Conservation (phyloP, 2,797 vertebrate genomes). For the Rhinichthys osculus region DNA sequence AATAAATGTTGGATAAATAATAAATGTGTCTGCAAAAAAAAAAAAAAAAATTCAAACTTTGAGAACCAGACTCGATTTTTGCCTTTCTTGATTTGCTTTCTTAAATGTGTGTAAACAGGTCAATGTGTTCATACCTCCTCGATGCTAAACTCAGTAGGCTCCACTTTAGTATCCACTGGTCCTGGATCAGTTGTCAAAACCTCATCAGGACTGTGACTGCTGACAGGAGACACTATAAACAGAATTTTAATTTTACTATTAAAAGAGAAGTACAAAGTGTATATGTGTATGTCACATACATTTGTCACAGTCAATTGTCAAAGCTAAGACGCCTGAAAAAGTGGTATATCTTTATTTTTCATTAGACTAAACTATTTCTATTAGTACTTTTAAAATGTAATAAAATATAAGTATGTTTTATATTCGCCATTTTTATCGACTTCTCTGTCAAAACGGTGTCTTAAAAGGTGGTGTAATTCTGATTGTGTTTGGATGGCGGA, state of each 20-base stretch:
- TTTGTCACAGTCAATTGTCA: background rate
- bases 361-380: background rate
- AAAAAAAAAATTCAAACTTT: background rate
- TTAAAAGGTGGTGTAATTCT: too few species aligned
- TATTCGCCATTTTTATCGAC: too few species aligned
- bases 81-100: background rate
- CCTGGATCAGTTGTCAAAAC: slow-evolving; percentile 30
- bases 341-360: background rate
- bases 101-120: background rate
- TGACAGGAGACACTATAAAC: background rate
- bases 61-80: background rate
- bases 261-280: too few species aligned
- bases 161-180: slow-evolving; percentile 45
- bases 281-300: background rate
- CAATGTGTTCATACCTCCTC: slow-evolving; percentile 67
- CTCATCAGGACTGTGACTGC: slow-evolving; percentile 15
- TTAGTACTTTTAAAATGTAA: background rate
- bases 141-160: slow-evolving; percentile 68
- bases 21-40: background rate
- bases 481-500: background rate
- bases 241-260: background rate
- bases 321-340: background rate
- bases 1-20: too few species aligned
- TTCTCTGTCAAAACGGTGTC: too few species aligned
- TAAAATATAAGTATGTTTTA: background rate